phyloP scores from a whole-genome alignment of 2,797 vertebrate species.

The Zenarchopterus dispar region DNA sequence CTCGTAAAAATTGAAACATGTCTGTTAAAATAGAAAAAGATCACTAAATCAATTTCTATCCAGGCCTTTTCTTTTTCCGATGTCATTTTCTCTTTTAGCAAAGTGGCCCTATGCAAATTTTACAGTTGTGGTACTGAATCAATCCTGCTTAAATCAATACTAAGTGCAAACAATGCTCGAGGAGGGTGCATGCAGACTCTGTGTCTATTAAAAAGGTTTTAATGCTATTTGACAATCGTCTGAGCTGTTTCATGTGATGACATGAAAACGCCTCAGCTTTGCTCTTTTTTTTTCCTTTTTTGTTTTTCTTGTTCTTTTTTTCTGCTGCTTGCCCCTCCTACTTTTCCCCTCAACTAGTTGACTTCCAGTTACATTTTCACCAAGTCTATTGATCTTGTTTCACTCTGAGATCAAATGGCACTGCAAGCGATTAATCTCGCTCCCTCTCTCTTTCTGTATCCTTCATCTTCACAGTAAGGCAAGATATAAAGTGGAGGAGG shows the following conservation, averaged over 20 bases:
- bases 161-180: conserved; percentile 62
- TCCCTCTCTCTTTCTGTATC: conserved; percentile 56
- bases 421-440: conserved; percentile 79
- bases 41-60: conserved; percentile 34
- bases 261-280: conserved; percentile 33
- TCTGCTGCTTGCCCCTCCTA: conserved; percentile 30
- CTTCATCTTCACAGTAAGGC: conserved; percentile 79
- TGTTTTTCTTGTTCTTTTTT: conserved; percentile 60
- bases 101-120: conserved; percentile 57
- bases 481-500: conserved; percentile 54
- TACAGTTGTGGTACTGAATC: conserved; percentile 58
- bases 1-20: conserved; percentile 40
- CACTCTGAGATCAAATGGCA: conserved; percentile 81
- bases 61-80: conserved; percentile 26
- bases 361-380: conserved; percentile 67
- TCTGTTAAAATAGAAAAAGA: conserved; percentile 43
- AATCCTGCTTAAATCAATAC: conserved; percentile 75
- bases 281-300: conserved; percentile 38
- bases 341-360: conserved; percentile 55
- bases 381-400: conserved; percentile 77
- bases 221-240: conserved; percentile 61
- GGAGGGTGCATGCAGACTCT: conserved; percentile 25
- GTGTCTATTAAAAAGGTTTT: conserved; percentile 40
- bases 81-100: conserved; percentile 43
- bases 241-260: conserved; percentile 52